phyloP scores from a whole-genome alignment of 2,113 vertebrate species.

The Microcebus griseorufus region DNA sequence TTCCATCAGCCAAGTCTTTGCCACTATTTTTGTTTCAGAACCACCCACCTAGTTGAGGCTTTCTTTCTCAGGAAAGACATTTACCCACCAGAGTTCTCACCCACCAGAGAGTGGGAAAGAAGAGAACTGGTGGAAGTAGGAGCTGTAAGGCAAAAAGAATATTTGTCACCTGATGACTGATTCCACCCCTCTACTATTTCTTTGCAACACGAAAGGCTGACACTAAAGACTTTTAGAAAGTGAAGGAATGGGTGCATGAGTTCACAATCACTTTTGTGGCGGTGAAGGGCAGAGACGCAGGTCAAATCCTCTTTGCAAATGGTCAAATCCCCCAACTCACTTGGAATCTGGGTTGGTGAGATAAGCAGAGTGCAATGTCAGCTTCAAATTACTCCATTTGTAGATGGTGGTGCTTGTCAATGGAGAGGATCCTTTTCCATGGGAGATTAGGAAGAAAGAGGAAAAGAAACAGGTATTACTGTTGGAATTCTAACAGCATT shows the following conservation, averaged over 20 bases:
- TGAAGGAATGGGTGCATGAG: background rate
- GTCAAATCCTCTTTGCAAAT: background rate
- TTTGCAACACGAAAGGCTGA: conserved; percentile 31
- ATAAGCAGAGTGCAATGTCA: background rate
- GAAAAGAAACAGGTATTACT: background rate
- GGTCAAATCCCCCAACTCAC: background rate
- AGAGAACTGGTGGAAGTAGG: conserved; percentile 33
- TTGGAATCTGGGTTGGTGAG: background rate
- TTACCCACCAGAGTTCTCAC: conserved; percentile 61
- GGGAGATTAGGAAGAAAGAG: background rate
- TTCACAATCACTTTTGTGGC: background rate
- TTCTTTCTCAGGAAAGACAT: conserved; percentile 63
- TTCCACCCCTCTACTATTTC: background rate
- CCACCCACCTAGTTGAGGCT: conserved; percentile 68
- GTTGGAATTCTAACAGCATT: background rate
- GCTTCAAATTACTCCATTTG: background rate
- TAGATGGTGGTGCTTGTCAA: background rate
- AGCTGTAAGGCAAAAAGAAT: conserved; percentile 39
- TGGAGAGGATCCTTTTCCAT: background rate
- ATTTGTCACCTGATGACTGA: background rate
- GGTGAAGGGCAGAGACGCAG: background rate
- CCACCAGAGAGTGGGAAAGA: conserved; percentile 56
- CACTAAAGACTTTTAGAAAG: background rate
- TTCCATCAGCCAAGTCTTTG: conserved; percentile 37
- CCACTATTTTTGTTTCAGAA: conserved; percentile 76